phyloP scores from a whole-genome alignment of 2,797 vertebrate species.

The Danio albolineatus region DNA sequence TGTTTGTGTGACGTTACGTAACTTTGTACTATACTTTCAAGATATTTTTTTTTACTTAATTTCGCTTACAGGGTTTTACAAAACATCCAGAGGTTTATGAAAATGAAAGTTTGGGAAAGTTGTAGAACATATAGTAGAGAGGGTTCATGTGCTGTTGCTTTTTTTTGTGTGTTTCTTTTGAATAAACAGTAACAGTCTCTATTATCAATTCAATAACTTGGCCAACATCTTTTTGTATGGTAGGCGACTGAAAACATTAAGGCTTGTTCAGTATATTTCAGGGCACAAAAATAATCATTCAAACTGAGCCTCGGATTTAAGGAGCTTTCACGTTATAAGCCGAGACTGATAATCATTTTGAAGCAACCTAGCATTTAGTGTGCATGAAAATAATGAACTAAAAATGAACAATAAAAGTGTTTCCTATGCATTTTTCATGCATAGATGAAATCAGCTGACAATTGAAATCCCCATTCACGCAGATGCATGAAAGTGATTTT shows the following conservation, averaged over 20 bases:
- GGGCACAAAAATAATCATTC: neutral
- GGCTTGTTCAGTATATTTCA: neutral
- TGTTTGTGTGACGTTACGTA: constrained; percentile 1
- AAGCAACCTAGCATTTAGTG: neutral
- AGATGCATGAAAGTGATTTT: no score
- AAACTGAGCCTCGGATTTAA: neutral
- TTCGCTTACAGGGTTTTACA: neutral
- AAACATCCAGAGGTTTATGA: neutral
- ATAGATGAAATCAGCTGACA: no score
- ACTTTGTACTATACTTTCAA: neutral
- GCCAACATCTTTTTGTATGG: constrained; percentile 2
- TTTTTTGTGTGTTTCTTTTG: neutral
- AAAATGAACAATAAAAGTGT: no score
- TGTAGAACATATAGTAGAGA: neutral
- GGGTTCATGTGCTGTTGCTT: neutral
- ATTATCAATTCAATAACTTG: constrained; percentile 7
- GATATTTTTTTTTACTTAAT: neutral
- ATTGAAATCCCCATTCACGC: no score
- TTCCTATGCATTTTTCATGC: no score
- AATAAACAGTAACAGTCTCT: constrained; percentile 14
- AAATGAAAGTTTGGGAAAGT: neutral
- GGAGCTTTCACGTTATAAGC: neutral
- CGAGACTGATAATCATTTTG: neutral
- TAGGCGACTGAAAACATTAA: neutral
- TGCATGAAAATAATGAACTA: no score